Evolutionary conservation across 2,888 invertebrate genomes (phyloP).

Genomic region (Choreutis nemorana): DNA sequence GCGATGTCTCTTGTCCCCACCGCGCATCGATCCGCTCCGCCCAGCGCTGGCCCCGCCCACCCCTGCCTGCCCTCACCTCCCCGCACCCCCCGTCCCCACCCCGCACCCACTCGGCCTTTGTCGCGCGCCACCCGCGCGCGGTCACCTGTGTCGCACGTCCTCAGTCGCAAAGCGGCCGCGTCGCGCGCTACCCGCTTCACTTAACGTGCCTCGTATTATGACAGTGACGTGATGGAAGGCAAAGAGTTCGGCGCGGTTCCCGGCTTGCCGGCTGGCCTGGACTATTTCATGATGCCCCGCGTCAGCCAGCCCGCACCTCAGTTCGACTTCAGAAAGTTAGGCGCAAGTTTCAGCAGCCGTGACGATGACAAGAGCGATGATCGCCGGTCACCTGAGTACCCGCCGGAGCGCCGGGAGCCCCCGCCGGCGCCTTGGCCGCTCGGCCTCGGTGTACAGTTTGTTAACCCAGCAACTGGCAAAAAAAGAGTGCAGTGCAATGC

Average conservation of each 20-base stretch:
- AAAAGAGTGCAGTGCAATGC: conserved; percentile 97
- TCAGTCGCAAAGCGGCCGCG: conserved; percentile 66
- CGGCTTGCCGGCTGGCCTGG: conserved; percentile 55
- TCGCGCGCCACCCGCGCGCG: conserved; percentile 51
- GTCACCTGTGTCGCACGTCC: conserved; percentile 67
- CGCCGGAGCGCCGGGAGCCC: conserved; percentile 42
- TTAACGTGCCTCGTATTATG: conserved; percentile 43
- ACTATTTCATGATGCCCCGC: conserved; percentile 65
- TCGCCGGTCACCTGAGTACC: conserved; percentile 46
- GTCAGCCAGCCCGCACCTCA: conserved; percentile 87
- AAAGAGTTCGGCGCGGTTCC: conserved; percentile 58
- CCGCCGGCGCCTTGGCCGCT: conserved; percentile 76
- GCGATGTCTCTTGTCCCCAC: conserved; percentile 61
- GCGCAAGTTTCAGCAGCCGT: conserved; percentile 69
- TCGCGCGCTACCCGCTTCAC: conserved; percentile 66
- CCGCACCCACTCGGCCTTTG: conserved; percentile 56
- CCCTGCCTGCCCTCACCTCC: conserved; percentile 21
- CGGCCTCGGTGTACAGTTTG: conserved; percentile 85
- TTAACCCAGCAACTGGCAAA: conserved; percentile 92
- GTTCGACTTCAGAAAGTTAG: conserved; percentile 83
- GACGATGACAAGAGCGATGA: conserved; percentile 50
- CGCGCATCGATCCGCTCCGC: conserved; percentile 64
- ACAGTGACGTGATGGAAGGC: conserved; percentile 61
- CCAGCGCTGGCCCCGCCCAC: conserved; percentile 60
- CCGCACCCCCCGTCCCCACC: conserved; percentile 23